Percentiles rank a stretch among this genome's conserved stretches.
Conservation (phyloP, 2,797 vertebrate genomes). For the Cetoscarus ocellatus region DNA sequence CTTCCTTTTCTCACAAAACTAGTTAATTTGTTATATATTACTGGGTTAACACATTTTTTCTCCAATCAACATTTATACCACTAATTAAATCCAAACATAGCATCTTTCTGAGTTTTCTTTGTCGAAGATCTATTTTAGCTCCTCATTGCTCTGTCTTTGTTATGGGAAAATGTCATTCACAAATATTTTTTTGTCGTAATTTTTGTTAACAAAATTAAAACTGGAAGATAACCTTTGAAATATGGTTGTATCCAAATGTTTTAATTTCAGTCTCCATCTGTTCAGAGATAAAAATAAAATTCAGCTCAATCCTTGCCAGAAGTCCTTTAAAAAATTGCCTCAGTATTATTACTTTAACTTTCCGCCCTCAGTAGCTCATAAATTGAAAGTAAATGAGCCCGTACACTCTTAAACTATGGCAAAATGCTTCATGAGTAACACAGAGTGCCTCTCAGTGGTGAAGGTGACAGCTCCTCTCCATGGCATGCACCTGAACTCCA, state of each 20-base stretch:
- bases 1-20: no score
- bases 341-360: slow-evolving; percentile 6
- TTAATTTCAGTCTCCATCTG: not conserved
- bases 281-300: slow-evolving; percentile 15
- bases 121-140: no score
- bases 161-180: no score
- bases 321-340: slow-evolving; percentile 22
- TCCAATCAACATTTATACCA: no score
- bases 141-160: no score
- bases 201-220: no score
- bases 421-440: slow-evolving; percentile 16
- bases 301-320: not conserved
- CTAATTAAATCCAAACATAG: no score
- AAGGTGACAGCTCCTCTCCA: slow-evolving; percentile 27
- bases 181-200: no score
- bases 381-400: slow-evolving; percentile 24
- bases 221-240: slow-evolving; percentile 4
- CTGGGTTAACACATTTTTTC: no score
- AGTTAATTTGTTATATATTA: no score
- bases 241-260: slow-evolving; percentile 4
- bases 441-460: slow-evolving; percentile 20
- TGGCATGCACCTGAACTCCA: slow-evolving; percentile 44
- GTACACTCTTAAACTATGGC: not conserved
- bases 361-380: slow-evolving; percentile 10
- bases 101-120: no score